phyloP scores from a whole-genome alignment of 64 coral and sea anemone genomes.

The Pocillopora damicornis region DNA sequence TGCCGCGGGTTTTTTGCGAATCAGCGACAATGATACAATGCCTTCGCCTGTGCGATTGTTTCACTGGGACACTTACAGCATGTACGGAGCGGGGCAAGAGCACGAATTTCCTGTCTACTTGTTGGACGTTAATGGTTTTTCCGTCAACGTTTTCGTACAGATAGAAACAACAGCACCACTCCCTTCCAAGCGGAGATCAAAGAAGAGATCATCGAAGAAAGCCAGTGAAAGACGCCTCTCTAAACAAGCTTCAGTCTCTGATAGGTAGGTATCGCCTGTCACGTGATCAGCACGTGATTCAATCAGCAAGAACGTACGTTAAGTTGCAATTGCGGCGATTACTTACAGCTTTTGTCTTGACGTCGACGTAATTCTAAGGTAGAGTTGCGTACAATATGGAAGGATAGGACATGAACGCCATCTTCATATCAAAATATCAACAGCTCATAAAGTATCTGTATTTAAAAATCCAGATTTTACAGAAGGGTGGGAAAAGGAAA shows the following conservation, averaged over 20 bases:
- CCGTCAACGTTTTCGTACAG: constrained; percentile 86
- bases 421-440: no score
- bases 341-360: no score
- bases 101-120: constrained; percentile 86
- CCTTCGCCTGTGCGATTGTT: constrained; percentile 73
- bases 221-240: constrained; percentile 30
- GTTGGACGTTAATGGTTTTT: constrained; percentile 72
- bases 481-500: no score
- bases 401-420: no score
- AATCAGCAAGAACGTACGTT: no score
- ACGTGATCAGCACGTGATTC: not conserved
- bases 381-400: no score
- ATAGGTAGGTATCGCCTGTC: not conserved
- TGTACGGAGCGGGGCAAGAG: constrained; percentile 64
- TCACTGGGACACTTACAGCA: constrained; percentile 91
- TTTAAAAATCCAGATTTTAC: no score
- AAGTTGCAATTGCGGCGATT: no score
- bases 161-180: constrained; percentile 94
- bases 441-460: no score
- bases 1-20: constrained; percentile 72
- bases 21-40: constrained; percentile 77
- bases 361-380: no score
- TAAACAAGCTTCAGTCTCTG: not conserved
- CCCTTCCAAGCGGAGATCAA: constrained; percentile 60
- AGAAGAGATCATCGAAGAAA: constrained; percentile 79